These are phyloP conservation scores for Toxonevra muliebris DNA, from an alignment of 2,888 invertebrate species.

Conservation along the genomic window DNA sequence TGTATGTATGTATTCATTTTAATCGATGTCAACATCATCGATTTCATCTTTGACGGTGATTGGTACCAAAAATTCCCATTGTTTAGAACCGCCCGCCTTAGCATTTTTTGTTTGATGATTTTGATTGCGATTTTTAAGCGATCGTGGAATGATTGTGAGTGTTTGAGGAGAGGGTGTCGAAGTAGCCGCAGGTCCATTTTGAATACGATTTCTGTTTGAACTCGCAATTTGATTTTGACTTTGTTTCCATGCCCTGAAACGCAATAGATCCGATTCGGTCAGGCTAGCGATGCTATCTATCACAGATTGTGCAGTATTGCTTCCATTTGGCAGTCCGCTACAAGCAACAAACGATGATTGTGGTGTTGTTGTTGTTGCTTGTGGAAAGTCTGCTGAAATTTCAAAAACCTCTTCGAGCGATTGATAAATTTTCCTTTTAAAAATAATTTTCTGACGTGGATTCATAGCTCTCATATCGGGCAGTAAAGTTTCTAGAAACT, in stretches of 20 bases:
- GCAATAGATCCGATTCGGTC: slow-evolving; percentile 36
- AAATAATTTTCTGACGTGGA: slow-evolving; percentile 56
- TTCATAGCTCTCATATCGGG: slow-evolving; percentile 60
- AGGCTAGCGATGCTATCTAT: slow-evolving; percentile 39
- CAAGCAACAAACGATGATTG: too few species aligned
- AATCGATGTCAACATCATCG: slow-evolving; percentile 37
- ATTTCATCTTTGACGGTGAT: slow-evolving; percentile 40
- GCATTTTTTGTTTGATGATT: too few species aligned
- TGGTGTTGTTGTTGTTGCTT: too few species aligned
- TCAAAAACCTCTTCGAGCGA: slow-evolving; percentile 56
- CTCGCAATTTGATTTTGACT: too few species aligned
- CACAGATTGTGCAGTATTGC: slow-evolving; percentile 32
- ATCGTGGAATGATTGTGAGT: not conserved
- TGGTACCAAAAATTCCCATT: slow-evolving; percentile 28
- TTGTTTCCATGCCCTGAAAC: not conserved
- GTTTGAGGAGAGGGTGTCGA: slow-evolving; percentile 30
- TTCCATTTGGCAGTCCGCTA: not conserved
- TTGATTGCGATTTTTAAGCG: not conserved
- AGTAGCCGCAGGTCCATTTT: slow-evolving; percentile 14
- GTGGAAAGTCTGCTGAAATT: not conserved
- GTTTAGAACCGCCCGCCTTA: too few species aligned
- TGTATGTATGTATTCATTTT: too few species aligned
- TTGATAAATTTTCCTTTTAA: slow-evolving; percentile 58
- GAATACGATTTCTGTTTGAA: slow-evolving; percentile 33
- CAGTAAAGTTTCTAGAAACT: slow-evolving; percentile 54